phyloP scores from a whole-genome alignment of 1,140 invertebrate species.

The Zaprionus davidi region DNA sequence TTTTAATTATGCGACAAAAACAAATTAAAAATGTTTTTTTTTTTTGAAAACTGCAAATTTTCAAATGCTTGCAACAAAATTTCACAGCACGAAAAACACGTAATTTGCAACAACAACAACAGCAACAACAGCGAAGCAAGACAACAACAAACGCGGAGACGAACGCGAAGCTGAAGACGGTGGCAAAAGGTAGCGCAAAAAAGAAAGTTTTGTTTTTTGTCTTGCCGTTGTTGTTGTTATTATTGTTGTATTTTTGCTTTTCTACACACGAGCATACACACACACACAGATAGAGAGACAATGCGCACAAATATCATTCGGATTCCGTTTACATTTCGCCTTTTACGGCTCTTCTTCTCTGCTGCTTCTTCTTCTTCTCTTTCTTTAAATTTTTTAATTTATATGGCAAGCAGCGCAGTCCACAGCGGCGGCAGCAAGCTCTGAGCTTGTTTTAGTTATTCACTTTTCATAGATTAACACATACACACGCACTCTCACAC shows the following conservation, averaged over 20 bases:
- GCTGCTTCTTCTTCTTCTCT: slow-evolving; percentile 33
- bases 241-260: slow-evolving; percentile 59
- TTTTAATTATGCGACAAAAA: slow-evolving; percentile 60
- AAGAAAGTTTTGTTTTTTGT: slow-evolving; percentile 75
- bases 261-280: slow-evolving; percentile 44
- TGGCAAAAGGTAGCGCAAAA: slow-evolving; percentile 77
- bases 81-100: slow-evolving; percentile 63
- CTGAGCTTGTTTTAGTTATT: slow-evolving; percentile 68
- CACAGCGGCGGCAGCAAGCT: slow-evolving; percentile 32
- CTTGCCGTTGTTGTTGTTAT: slow-evolving; percentile 48
- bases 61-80: slow-evolving; percentile 71
- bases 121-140: slow-evolving; percentile 31
- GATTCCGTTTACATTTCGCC: slow-evolving; percentile 70
- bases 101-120: slow-evolving; percentile 50
- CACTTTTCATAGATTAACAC: slow-evolving; percentile 76
- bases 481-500: slow-evolving; percentile 33
- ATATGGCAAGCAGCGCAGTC: slow-evolving; percentile 34
- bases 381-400: slow-evolving; percentile 57
- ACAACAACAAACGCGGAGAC: slow-evolving; percentile 34
- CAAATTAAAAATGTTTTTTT: background rate
- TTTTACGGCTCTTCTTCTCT: slow-evolving; percentile 46
- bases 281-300: slow-evolving; percentile 15
- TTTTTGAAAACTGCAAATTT: background rate
- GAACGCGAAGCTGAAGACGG: slow-evolving; percentile 30
- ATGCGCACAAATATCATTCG: slow-evolving; percentile 67